Evolutionary conservation across 2,113 vertebrate species (phyloP).

Genomic region (Nesospiza acunhae): DNA sequence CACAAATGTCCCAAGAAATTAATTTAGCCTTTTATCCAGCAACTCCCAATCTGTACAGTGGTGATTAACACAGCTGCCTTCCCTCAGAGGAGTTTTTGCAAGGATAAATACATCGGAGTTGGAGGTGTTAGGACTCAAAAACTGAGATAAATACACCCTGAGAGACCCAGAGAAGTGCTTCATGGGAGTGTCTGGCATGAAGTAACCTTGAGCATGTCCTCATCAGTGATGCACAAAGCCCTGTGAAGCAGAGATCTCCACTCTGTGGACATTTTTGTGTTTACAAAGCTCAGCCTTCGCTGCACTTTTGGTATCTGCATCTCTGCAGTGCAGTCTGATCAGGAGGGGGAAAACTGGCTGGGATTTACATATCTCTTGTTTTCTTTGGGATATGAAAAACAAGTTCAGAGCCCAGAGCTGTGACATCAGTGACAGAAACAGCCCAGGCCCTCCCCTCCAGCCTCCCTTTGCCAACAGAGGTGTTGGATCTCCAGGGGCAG

Average conservation of each 20-base stretch:
- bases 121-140: constrained; percentile 21
- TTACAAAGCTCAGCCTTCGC: neutral
- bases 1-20: constrained; percentile 33
- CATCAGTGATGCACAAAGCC: neutral
- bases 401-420: neutral
- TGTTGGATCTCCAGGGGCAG: neutral
- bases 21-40: constrained; percentile 56
- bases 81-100: neutral
- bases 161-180: constrained; percentile 21
- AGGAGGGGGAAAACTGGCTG: neutral
- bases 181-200: neutral
- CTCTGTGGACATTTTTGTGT: neutral
- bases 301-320: neutral
- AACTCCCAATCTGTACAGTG: constrained; percentile 13
- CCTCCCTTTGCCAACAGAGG: neutral
- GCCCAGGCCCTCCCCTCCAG: neutral
- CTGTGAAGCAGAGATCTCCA: neutral
- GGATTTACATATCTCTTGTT: neutral
- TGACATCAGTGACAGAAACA: neutral
- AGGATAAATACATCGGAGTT: neutral
- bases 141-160: constrained; percentile 38
- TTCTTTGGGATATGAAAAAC: neutral
- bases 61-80: constrained; percentile 32
- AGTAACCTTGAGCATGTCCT: constrained; percentile 36
- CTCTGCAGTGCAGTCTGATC: neutral